Evolutionary conservation across 1,140 invertebrate species (phyloP).

Genomic region (Batillaria attramentaria): DNA sequence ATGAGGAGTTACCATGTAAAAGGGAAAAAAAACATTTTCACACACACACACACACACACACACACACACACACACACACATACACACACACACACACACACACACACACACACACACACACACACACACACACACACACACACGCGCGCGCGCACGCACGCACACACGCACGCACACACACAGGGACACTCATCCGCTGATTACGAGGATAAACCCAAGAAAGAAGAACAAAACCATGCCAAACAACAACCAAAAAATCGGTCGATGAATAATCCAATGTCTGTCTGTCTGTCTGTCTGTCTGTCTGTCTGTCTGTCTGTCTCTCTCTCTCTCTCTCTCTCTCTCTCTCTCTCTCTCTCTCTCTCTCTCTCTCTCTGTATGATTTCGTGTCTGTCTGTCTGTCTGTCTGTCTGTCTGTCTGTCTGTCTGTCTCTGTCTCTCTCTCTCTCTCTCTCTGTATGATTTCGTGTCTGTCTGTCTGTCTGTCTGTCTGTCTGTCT

Average conservation of each 20-base stretch:
- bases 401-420: too few species aligned
- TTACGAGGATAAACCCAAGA: too few species aligned
- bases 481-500: background rate
- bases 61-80: conserved; percentile 15
- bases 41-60: background rate
- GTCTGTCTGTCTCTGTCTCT: background rate
- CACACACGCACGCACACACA: background rate
- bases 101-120: background rate
- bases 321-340: background rate
- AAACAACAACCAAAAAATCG: too few species aligned
- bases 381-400: background rate
- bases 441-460: background rate
- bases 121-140: conserved; percentile 5
- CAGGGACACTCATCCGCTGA: too few species aligned
- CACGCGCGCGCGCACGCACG: background rate
- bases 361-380: background rate
- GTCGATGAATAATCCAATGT: too few species aligned
- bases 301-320: too few species aligned
- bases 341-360: conserved; percentile 1
- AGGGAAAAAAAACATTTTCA: conserved; percentile 11
- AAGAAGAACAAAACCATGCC: too few species aligned
- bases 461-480: background rate
- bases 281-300: too few species aligned
- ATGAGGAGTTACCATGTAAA: background rate
- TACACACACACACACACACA: conserved; percentile 1